Evolutionary conservation across 2,797 vertebrate genomes (phyloP).

Genomic region (Macrochelys suwanniensis): DNA sequence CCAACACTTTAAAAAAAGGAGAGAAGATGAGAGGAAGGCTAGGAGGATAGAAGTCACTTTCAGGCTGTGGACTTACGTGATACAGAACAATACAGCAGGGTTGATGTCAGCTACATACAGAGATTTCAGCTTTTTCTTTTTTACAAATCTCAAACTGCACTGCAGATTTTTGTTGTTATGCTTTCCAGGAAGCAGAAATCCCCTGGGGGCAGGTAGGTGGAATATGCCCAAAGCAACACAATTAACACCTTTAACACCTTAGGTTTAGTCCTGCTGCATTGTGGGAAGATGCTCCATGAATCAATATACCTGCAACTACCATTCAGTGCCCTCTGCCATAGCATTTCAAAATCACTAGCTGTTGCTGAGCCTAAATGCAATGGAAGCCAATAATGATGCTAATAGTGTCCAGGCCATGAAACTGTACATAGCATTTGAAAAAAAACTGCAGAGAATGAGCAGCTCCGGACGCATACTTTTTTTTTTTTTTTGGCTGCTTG

Average conservation of each 20-base stretch:
- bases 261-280: neutral
- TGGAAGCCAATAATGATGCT: conserved; percentile 20
- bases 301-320: neutral
- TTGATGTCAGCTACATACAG: neutral
- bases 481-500: no score
- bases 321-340: neutral
- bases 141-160: conserved; percentile 12
- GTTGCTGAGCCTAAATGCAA: conserved; percentile 12
- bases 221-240: neutral
- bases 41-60: neutral
- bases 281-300: neutral
- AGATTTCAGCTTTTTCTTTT: neutral
- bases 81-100: neutral
- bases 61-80: neutral
- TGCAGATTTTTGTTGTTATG: conserved; percentile 3
- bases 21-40: neutral
- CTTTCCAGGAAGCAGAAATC: neutral
- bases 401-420: neutral
- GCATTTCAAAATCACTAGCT: conserved; percentile 9
- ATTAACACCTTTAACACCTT: neutral
- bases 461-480: no score
- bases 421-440: neutral
- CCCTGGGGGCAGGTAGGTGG: neutral
- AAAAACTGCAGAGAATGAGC: neutral
- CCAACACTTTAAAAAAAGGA: neutral